A percentile compares a stretch with the other conserved stretches of the same genome.
Evolutionary conservation across 2,113 vertebrate genomes (phyloP).

Genomic region (Sciurus niger): DNA sequence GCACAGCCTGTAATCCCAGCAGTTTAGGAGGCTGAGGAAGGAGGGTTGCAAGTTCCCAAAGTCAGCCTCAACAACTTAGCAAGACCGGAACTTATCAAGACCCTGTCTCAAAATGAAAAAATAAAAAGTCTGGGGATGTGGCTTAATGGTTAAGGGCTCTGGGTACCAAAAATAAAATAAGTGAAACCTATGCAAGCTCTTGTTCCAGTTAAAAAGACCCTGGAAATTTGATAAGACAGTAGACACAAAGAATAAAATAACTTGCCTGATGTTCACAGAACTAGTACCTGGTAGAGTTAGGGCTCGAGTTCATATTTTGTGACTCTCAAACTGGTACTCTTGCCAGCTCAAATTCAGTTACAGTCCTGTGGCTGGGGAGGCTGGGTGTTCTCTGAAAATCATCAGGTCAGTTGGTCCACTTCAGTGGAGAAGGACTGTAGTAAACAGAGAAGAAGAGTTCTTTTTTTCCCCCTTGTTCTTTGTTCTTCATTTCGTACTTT

Average conservation of each 20-base stretch:
- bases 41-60: too few relatives aligned
- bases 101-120: too few relatives aligned
- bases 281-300: conserved; percentile 9
- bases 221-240: not conserved
- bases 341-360: not conserved
- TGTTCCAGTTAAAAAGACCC: not conserved
- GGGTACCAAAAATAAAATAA: too few relatives aligned
- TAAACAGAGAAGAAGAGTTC: not conserved
- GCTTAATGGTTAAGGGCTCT: too few relatives aligned
- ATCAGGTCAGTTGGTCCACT: too few relatives aligned
- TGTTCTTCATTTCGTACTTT: not conserved
- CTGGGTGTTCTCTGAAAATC: not conserved
- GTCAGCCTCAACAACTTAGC: too few relatives aligned
- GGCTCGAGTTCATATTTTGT: conserved; percentile 3
- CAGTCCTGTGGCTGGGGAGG: not conserved
- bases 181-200: not conserved
- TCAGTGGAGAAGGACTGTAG: not conserved
- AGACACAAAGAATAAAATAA: not conserved
- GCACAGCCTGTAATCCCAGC: too few relatives aligned
- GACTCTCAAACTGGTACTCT: not conserved
- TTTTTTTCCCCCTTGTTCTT: not conserved
- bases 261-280: not conserved
- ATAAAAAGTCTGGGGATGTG: too few relatives aligned
- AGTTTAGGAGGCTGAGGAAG: too few relatives aligned
- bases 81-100: too few relatives aligned